Percentiles rank a stretch among this genome's conserved stretches.
phyloP scores from a whole-genome alignment of 2,113 vertebrate genomes.

The Melanerpes aurifrons region DNA sequence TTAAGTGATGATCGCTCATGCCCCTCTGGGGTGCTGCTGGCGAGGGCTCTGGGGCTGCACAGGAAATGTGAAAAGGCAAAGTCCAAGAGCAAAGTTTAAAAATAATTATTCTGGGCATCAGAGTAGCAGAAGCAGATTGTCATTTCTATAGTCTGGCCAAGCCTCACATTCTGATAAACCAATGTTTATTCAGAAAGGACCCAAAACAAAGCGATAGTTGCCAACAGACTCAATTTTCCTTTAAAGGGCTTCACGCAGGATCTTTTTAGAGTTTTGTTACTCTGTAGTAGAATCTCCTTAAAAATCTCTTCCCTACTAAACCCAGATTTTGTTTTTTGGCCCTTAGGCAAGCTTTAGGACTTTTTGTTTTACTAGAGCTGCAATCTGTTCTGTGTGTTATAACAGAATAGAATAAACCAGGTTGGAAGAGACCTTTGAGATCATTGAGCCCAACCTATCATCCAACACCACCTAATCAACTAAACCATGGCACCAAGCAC shows the following conservation, averaged over 20 bases:
- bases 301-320: constrained; percentile 17
- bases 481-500: too few relatives aligned
- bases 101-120: constrained; percentile 24
- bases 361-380: background rate
- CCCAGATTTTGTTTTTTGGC: background rate
- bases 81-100: constrained; percentile 13
- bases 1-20: background rate
- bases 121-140: constrained; percentile 2
- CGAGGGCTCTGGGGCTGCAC: fast-evolving
- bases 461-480: too few relatives aligned
- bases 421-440: too few relatives aligned
- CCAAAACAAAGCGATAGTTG: constrained; percentile 48
- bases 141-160: constrained; percentile 29
- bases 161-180: constrained; percentile 31
- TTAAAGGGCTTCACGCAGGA: background rate
- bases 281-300: background rate
- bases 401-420: too few relatives aligned
- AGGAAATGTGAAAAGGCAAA: background rate
- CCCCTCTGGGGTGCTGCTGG: background rate
- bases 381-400: background rate
- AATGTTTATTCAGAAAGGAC: constrained; percentile 60
- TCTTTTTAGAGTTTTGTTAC: constrained; percentile 54
- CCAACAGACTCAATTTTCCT: constrained; percentile 32
- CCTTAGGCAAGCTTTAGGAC: background rate
- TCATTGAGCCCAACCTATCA: too few relatives aligned